Base-by-base conservation (phyloP, 2,888 invertebrate species). In the Embidobia sp. region DNA sequence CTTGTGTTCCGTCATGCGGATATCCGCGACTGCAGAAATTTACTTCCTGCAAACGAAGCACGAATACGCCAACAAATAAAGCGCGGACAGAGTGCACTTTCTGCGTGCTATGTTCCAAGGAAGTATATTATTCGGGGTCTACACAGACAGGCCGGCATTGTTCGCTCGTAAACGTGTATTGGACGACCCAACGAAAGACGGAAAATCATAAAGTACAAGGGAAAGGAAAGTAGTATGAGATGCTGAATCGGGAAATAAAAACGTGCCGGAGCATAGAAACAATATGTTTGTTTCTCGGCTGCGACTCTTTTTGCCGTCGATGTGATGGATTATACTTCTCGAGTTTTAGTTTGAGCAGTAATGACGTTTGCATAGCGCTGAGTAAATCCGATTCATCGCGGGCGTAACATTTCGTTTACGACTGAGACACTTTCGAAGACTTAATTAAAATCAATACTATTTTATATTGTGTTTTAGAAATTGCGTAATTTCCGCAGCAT, bases 51-150 rank as follows among this genome's bases (percentile, higher is more conserved):
- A 66, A 74, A 70, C 61, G 78, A 66, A 74, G 66, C 55, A 55
- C 31, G 66, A 70, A 70, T 74, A 51, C 70, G 66, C 48, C 49
- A 44, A 59, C 31, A 66, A 70, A 72, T 78, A 77, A 73, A 73
- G 66, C 59, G 70, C 66, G 35, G 59, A 48, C 59, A 44, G 44
- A 66, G 64, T 70, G 70, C 78, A 75, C 70, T 78, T 59, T 59
- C 74, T 57, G 51, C 37, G 63, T 40, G 31, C 67, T 46, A 49
- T 37, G 63, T 66, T 57, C 64, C 48, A 55, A 37, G 75, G 69
- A 78, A 78, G 66, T 75, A 72, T 67, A 72, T 75, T 78, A 78
- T 75, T 66, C 63, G 66, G 72, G 27, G 72, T 63, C 72, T 70
- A 63, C 74, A 67, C 63, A 57, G 66, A 75, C 66, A 55, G 40